phyloP scores from a whole-genome alignment of 1,140 invertebrate genomes.

The Mylabris phalerata region DNA sequence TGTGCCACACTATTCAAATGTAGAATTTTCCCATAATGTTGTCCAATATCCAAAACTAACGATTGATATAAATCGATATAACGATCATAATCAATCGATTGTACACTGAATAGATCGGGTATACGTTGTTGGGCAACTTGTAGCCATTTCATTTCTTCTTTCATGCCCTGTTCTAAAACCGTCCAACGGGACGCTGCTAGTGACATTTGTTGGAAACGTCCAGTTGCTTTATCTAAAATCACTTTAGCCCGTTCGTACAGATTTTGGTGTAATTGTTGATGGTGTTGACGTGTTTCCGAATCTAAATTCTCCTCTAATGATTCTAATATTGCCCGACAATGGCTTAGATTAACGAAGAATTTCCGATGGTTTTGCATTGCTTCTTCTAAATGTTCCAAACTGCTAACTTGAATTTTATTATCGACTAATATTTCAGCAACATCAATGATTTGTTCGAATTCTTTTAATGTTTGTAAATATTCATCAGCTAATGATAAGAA shows the following conservation, averaged over 20 bases:
- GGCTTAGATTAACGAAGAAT: conserved; percentile 80
- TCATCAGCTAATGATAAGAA: conserved; percentile 68
- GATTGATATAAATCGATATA: conserved; percentile 78
- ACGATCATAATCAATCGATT: conserved; percentile 72
- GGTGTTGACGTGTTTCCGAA: conserved; percentile 63
- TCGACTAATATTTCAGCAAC: conserved; percentile 71
- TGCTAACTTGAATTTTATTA: conserved; percentile 63
- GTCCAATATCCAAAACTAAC: conserved; percentile 65
- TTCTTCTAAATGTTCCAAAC: conserved; percentile 70
- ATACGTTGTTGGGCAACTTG: conserved; percentile 72
- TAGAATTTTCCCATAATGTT: conserved; percentile 67
- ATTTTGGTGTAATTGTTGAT: conserved; percentile 66
- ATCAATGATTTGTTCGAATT: conserved; percentile 76
- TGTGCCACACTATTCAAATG: conserved; percentile 65
- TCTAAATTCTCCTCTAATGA: conserved; percentile 78
- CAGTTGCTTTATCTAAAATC: conserved; percentile 71
- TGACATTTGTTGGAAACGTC: conserved; percentile 71
- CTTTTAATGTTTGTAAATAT: conserved; percentile 77
- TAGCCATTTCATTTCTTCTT: conserved; percentile 74
- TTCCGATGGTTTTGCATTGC: conserved; percentile 84
- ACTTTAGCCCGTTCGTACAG: conserved; percentile 64
- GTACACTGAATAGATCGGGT: conserved; percentile 68
- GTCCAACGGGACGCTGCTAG: conserved; percentile 77
- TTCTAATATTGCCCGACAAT: conserved; percentile 75
- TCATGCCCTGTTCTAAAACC: conserved; percentile 68